Evolutionary conservation across 1,140 invertebrate species (phyloP).

Genomic region (Telenomus remus): DNA sequence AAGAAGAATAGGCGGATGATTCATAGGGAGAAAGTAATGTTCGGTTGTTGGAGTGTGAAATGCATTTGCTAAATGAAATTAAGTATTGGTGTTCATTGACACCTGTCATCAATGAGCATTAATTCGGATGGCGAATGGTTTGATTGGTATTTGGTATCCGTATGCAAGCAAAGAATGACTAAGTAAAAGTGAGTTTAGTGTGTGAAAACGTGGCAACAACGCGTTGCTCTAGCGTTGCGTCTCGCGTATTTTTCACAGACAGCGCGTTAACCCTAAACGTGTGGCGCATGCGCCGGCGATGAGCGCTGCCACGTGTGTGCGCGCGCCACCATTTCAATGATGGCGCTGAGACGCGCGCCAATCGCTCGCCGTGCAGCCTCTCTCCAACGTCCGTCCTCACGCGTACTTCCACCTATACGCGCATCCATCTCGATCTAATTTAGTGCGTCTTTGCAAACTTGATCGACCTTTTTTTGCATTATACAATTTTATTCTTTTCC

Average conservation of each 20-base stretch:
- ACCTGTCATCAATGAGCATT: slow-evolving; percentile 25
- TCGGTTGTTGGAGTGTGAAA: neutral
- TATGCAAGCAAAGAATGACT: slow-evolving; percentile 31
- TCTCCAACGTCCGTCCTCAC: slow-evolving; percentile 37
- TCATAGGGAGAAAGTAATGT: too few relatives aligned
- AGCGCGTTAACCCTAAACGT: slow-evolving; percentile 38
- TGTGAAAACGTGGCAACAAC: slow-evolving; percentile 32
- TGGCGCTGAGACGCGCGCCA: slow-evolving; percentile 10
- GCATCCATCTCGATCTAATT: slow-evolving; percentile 34
- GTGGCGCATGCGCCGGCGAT: slow-evolving; percentile 49
- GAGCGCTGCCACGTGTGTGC: slow-evolving; percentile 38
- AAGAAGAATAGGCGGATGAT: too few relatives aligned
- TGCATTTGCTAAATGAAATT: neutral
- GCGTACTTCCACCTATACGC: slow-evolving; percentile 2
- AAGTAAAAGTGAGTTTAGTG: slow-evolving; percentile 43
- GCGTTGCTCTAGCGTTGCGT: slow-evolving; percentile 2
- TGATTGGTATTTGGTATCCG: slow-evolving; percentile 18
- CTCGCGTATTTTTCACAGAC: slow-evolving; percentile 37
- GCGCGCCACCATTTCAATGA: slow-evolving; percentile 23
- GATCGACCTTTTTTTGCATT: slow-evolving; percentile 12
- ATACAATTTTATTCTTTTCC: too few relatives aligned
- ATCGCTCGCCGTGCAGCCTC: slow-evolving; percentile 19
- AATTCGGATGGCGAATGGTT: slow-evolving; percentile 9
- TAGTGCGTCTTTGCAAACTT: slow-evolving; percentile 25
- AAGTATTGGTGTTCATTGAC: neutral